Base-by-base conservation (phyloP, 1,140 invertebrate species). In the Trigoniulus corallinus region DNA sequence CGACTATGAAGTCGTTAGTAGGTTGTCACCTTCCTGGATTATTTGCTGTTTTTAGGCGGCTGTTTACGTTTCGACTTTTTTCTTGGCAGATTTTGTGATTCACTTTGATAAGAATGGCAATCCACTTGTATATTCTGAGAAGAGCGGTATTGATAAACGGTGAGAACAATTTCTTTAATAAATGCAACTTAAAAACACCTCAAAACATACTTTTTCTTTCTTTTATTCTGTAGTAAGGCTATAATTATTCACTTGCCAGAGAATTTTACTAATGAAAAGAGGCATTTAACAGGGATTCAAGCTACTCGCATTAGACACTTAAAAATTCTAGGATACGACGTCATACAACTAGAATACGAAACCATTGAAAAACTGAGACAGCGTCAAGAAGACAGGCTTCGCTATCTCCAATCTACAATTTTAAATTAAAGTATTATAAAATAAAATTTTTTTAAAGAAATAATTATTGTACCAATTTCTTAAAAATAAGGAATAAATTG, bases 201-300 rank as follows among this genome's bases (percentile, higher is more conserved):
- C 61, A 49, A 59, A 70, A 3, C 69, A 62, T 47, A 53, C 77
- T 22, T 72, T 69, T 1, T 68, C 62, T 27, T 64, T 64, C 46
- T 67, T 77, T 13, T 59, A 73, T 3, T n/a, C n/a, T n/a, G n/a
- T 39, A 39, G 37, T 13, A 39, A 39, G 18, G 76, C 72, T 2
- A 55, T 81, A 51, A 61, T 81, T 24, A 71, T 82, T 47, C 69
- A 79, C 62, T 61, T 79, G 22, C 79, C 78, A 18, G 76, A 81
- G 55, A 72, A 80, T 64, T 82, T 73, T 62, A 77, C 74, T 60
- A 65, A 66, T 39, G 68, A 72, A 48, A 67, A 63, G 43, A 61
- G 66, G 37, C 56, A 65, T 45, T 60, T 83, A 21, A 72, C 76
- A 55, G 80, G 80, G 0, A 70, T 74, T 29, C 77, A 80, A 62